Conservation (phyloP, 2,113 vertebrate genomes). For the Todiramphus chloris region DNA sequence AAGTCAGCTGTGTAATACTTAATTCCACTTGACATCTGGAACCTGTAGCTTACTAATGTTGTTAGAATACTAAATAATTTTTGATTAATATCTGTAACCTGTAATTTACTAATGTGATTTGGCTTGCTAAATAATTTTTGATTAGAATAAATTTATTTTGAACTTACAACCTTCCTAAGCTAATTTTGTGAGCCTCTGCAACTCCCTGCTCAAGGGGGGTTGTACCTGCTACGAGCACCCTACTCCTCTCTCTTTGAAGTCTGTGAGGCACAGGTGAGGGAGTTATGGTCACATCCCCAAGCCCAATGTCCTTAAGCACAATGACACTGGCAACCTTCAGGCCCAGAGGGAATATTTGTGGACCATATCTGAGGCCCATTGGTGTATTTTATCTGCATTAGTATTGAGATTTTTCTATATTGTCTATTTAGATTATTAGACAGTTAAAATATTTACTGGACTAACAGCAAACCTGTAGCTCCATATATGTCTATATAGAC, state of each 20-base stretch:
- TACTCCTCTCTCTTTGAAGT: accelerated
- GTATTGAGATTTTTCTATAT: neutral
- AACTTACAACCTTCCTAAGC: neutral
- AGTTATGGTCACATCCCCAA: neutral
- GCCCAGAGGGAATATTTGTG: neutral
- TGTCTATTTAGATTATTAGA: neutral
- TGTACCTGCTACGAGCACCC: neutral
- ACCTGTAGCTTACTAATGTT: neutral
- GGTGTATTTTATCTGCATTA: neutral
- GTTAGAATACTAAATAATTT: neutral
- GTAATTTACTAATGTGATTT: neutral
- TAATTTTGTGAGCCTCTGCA: neutral
- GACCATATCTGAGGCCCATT: neutral
- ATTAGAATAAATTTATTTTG: neutral
- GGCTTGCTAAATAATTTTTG: neutral
- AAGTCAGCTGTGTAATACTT: neutral
- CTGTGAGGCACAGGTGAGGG: neutral
- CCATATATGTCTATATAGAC: too few species aligned
- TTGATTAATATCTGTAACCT: neutral
- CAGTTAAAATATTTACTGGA: neutral
- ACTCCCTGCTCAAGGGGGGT: neutral
- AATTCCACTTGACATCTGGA: neutral
- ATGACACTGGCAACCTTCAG: neutral
- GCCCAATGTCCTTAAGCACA: neutral
- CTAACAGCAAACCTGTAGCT: neutral